Evolutionary conservation across 2,888 invertebrate genomes (phyloP), one percentile per base, ranked within the genome.

Genomic region (Tenthredo livida): DNA sequence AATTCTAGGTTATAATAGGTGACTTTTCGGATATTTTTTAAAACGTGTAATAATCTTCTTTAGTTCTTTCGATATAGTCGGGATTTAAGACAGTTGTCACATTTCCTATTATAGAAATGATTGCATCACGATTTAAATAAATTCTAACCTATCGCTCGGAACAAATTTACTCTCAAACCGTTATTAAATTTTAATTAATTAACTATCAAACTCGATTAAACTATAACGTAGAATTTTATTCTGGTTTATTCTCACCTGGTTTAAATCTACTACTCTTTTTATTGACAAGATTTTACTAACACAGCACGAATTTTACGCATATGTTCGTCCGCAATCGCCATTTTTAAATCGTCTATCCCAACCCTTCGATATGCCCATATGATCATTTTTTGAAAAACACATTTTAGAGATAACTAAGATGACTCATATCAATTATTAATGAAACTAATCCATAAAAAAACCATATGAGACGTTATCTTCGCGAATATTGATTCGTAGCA

Each of bases 271-370:
- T 33, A 25, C 9, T 33, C 33, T 54, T 25, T 15, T 54, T 50
- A 33, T 29, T 77, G 33, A 75, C 47, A 75, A n/a, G 50, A 29
- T 50, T 29, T 77, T 33, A 25, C 72, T 85, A 61, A 80, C 72
- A 72, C 73, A n/a, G 67, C 61, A 85, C 5, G 15, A 21, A 47
- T 50, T 47, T 65, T 50, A 10, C 73, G 84, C 87, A 86, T 87
- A 87, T 87, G 87, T 86, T 86, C 86, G 85, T 85, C 82, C 54
- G 61, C 37, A 75, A 82, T n/a, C 61, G 87, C 86, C 87, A 87
- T 87, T 73, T 87, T 86, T 86, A 75, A 85, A 84, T 73, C 77
- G 85, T 47, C 72, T 78, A 37, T 72, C 37, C 72, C n/a, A 29
- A 40, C 17, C 25, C n/a, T 21, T 7, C 72, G 40, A 40, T 2